Conservation (phyloP, 1,140 invertebrate genomes). For the Cheumatopsyche charites region DNA sequence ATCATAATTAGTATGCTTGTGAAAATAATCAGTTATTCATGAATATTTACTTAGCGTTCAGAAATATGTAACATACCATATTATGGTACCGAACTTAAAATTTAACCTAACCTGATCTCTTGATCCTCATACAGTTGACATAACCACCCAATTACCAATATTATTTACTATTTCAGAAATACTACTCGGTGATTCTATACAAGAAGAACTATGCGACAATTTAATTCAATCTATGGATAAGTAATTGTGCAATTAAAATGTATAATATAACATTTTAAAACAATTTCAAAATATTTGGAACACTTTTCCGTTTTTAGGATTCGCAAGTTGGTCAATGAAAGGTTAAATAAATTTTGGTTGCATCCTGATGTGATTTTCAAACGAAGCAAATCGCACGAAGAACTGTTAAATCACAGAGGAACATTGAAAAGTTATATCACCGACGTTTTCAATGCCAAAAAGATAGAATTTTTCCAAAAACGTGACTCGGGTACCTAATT, state of each 20-base stretch:
- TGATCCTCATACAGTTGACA: too few relatives aligned
- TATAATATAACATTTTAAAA: conserved; percentile 4
- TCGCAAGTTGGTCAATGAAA: neutral
- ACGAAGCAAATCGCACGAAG: neutral
- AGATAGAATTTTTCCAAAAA: conserved; percentile 11
- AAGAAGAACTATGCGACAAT: neutral
- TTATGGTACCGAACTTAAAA: too few relatives aligned
- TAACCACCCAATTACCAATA: too few relatives aligned
- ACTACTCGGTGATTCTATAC: conserved; percentile 8
- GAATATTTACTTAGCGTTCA: too few relatives aligned
- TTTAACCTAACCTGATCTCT: too few relatives aligned
- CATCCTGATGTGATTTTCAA: conserved; percentile 18
- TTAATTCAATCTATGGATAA: neutral
- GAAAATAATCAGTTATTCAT: too few relatives aligned
- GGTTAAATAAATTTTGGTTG: conserved; percentile 19
- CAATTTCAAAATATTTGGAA: neutral
- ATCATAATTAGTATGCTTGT: too few relatives aligned
- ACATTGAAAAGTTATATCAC: conserved; percentile 8
- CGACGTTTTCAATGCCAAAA: neutral
- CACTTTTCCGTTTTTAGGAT: conserved; percentile 9
- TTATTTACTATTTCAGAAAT: conserved; percentile 30
- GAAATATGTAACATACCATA: too few relatives aligned
- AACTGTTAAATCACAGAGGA: neutral
- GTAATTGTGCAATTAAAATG: conserved; percentile 1
- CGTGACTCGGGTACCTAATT: neutral